Conservation (phyloP, 2,113 vertebrate species). For the Patagioenas fasciata region DNA sequence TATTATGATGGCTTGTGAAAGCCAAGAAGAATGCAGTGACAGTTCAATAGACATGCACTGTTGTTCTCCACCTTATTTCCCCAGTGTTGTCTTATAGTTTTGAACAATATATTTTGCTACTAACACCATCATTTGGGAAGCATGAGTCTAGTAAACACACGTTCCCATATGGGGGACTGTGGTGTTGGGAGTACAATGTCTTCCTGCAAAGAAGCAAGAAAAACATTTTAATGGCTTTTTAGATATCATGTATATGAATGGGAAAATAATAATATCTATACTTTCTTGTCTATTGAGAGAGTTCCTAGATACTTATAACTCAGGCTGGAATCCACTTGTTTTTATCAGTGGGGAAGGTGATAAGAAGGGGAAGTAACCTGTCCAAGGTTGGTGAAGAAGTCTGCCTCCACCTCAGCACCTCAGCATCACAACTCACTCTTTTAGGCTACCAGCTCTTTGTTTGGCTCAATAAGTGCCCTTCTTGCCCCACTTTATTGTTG, state of each 20-base stretch:
- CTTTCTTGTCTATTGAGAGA: background rate
- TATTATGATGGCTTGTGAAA: background rate
- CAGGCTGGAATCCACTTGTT: background rate
- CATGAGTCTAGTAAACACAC: background rate
- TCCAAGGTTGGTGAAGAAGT: background rate
- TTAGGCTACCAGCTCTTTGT: background rate
- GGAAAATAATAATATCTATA: background rate
- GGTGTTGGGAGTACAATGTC: background rate
- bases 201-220: background rate
- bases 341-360: background rate
- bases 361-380: background rate
- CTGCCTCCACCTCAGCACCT: background rate
- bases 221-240: background rate
- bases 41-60: background rate
- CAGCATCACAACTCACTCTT: background rate
- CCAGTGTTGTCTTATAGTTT: background rate
- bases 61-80: background rate
- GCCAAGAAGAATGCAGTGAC: background rate
- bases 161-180: background rate
- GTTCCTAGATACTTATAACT: background rate
- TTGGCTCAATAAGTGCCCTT: background rate
- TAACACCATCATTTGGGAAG: background rate
- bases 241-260: fast-evolving
- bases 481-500: no score
- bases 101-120: background rate